A percentile compares a stretch with the other conserved stretches of the same genome.
Evolutionary conservation across 1,140 invertebrate species (phyloP).

Genomic region (Drosophila sucinea): DNA sequence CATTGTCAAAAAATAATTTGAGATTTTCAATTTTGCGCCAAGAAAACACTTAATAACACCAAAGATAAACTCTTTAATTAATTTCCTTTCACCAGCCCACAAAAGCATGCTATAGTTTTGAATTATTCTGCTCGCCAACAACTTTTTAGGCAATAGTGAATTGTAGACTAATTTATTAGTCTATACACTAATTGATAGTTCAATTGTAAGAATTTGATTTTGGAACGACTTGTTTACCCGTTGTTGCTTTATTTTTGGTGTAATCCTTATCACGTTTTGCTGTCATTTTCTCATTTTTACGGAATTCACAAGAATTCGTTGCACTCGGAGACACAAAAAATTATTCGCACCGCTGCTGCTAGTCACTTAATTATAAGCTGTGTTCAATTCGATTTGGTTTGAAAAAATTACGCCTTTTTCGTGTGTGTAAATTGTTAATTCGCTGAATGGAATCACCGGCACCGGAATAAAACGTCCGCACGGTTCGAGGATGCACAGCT

Average conservation of each 20-base stretch:
- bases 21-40: no score
- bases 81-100: neutral
- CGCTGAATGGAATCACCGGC: neutral
- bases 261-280: conserved; percentile 83
- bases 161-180: neutral
- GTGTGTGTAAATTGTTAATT: neutral
- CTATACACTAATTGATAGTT: neutral
- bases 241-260: conserved; percentile 78
- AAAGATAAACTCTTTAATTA: neutral
- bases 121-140: neutral
- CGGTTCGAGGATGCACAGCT: conserved; percentile 58
- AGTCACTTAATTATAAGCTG: neutral
- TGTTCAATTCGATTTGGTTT: neutral
- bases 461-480: conserved; percentile 37
- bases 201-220: neutral
- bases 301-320: conserved; percentile 71
- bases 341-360: neutral
- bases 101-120: conserved; percentile 1
- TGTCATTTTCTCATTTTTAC: conserved; percentile 82
- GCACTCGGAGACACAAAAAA: conserved; percentile 17
- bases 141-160: no score
- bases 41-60: no score
- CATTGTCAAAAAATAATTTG: no score
- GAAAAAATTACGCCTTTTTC: conserved; percentile 61
- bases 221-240: conserved; percentile 60